phyloP scores from a whole-genome alignment of 2,113 vertebrate species.

The Variabilichromis moorii region DNA sequence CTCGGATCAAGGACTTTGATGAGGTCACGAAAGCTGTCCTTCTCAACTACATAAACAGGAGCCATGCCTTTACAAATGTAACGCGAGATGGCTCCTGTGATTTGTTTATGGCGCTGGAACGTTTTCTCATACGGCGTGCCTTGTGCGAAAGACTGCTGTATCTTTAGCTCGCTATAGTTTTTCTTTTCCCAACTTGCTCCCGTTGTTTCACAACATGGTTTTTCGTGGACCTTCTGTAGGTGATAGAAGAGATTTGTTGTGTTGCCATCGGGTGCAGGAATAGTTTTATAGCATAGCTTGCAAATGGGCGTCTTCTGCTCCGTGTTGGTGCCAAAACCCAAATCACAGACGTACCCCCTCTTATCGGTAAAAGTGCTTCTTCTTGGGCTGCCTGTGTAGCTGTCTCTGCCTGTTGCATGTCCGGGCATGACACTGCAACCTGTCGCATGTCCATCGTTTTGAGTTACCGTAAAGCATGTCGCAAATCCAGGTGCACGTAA shows the following conservation, averaged over 20 bases:
- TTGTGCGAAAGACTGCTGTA: accelerated
- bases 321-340: background rate
- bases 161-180: background rate
- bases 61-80: background rate
- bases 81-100: accelerated
- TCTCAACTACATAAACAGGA: accelerated
- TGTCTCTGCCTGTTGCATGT: background rate
- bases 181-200: background rate
- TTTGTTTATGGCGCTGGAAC: accelerated
- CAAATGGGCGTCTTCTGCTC: background rate
- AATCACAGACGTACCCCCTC: background rate
- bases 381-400: background rate
- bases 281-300: background rate
- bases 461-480: background rate
- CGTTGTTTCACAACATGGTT: accelerated
- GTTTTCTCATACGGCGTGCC: accelerated
- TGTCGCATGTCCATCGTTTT: background rate
- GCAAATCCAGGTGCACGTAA: accelerated
- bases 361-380: background rate
- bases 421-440: background rate
- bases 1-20: accelerated
- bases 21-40: background rate
- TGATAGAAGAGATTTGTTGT: background rate
- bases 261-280: accelerated
- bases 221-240: background rate